Conservation (phyloP, 2,888 invertebrate species). For the Papilio demoleus region DNA sequence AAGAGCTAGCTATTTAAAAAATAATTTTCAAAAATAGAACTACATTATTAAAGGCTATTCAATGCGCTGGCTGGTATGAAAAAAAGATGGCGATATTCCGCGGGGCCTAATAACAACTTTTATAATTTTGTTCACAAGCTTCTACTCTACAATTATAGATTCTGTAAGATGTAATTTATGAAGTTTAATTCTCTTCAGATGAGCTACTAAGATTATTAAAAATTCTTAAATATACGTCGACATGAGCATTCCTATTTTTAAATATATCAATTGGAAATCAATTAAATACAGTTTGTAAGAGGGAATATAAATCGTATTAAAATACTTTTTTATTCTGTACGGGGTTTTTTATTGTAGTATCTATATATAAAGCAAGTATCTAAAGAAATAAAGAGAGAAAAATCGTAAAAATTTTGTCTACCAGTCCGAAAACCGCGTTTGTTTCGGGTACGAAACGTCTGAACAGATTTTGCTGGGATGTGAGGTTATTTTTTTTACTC, state of each 20-base stretch:
- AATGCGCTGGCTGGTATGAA: conserved; percentile 23
- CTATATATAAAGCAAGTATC: no score
- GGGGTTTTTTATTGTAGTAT: no score
- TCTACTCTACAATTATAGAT: conserved; percentile 61
- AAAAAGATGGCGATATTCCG: conserved; percentile 15
- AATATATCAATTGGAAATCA: neutral
- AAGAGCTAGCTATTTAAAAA: conserved; percentile 2
- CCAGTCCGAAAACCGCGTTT: no score
- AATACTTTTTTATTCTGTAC: no score
- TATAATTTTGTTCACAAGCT: conserved; percentile 54
- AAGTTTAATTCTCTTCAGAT: conserved; percentile 59
- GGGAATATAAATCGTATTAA: no score
- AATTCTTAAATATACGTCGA: conserved; percentile 59
- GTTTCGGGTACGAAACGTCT: no score
- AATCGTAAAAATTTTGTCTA: no score
- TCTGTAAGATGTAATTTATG: conserved; percentile 61
- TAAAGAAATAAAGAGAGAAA: no score
- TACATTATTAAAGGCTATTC: conserved; percentile 32
- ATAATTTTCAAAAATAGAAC: conserved; percentile 26
- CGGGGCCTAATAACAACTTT: conserved; percentile 33
- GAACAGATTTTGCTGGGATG: no score
- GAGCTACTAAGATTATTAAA: conserved; percentile 60
- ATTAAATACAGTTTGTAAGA: neutral
- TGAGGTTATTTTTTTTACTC: no score
- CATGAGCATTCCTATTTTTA: conserved; percentile 32